Evolutionary conservation across 2,888 invertebrate species (phyloP).

Genomic region (Chaetoderma sp.): DNA sequence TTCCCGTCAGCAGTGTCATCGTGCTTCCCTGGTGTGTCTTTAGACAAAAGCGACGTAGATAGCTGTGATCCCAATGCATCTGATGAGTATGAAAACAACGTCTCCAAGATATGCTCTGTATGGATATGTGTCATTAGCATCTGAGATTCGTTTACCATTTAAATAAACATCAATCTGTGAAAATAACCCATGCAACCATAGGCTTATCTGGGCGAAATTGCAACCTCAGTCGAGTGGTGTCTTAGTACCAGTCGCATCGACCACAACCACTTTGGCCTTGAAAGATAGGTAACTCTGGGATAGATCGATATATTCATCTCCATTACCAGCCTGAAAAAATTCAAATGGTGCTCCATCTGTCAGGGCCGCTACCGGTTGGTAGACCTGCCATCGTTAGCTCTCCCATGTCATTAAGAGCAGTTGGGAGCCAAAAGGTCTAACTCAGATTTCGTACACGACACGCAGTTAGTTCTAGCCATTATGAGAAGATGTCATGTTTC

Average conservation of each 20-base stretch:
- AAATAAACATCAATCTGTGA: constrained; percentile 21
- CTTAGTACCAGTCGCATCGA: constrained; percentile 18
- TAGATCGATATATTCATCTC: constrained; percentile 31
- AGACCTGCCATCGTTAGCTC: constrained; percentile 18
- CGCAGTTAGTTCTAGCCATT: too few species aligned
- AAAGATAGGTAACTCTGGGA: constrained; percentile 27
- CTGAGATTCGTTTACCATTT: too few species aligned
- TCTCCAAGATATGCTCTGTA: constrained; percentile 32
- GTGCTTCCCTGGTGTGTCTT: constrained; percentile 3
- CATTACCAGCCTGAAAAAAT: constrained; percentile 23
- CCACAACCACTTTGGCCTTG: constrained; percentile 22
- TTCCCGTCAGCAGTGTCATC: background rate
- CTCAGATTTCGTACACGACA: too few species aligned
- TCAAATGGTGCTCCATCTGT: constrained; percentile 24
- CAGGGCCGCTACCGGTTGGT: constrained; percentile 15
- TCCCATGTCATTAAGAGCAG: background rate
- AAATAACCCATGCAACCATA: too few species aligned
- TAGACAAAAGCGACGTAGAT: background rate
- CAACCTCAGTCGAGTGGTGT: constrained; percentile 8
- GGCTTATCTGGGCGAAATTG: constrained; percentile 24
- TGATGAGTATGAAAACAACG: constrained; percentile 13
- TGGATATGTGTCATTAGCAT: constrained; percentile 30
- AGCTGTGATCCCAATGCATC: constrained; percentile 18
- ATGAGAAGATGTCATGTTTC: too few species aligned
- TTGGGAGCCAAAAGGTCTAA: too few species aligned